phyloP scores from a whole-genome alignment of 1,140 invertebrate genomes.

The Frieseomelitta varia region DNA sequence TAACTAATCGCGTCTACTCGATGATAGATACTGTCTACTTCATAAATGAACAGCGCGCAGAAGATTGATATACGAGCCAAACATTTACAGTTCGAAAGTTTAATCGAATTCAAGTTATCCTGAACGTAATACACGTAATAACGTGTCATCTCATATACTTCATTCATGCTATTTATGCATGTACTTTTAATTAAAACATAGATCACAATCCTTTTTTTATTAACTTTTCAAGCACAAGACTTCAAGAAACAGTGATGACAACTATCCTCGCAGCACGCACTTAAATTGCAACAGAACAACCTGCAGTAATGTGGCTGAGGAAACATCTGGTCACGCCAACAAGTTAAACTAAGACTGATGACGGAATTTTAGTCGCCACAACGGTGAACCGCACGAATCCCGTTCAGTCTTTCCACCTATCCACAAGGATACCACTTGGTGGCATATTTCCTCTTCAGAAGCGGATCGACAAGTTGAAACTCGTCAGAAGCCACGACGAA shows the following conservation, averaged over 20 bases:
- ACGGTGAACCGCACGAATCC: slow-evolving; percentile 21
- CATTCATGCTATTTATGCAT: neutral
- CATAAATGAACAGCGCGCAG: slow-evolving; percentile 21
- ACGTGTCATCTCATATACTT: neutral
- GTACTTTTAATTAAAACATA: neutral
- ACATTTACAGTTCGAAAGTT: neutral
- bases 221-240: neutral
- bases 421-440: slow-evolving; percentile 1
- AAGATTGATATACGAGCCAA: slow-evolving; percentile 13
- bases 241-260: slow-evolving; percentile 1
- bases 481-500: slow-evolving; percentile 27
- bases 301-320: neutral
- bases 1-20: neutral
- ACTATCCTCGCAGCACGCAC: neutral
- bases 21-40: slow-evolving; percentile 17
- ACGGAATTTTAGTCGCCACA: slow-evolving; percentile 3
- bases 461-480: slow-evolving; percentile 36
- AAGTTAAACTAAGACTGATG: slow-evolving; percentile 38
- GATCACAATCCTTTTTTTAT: neutral
- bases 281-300: neutral
- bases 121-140: neutral
- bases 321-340: slow-evolving; percentile 26
- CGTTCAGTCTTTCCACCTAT: slow-evolving; percentile 28
- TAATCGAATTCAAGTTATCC: neutral
- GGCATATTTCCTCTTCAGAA: slow-evolving; percentile 16